Conservation (phyloP, 1,140 invertebrate species). For the Globodera rostochiensis region DNA sequence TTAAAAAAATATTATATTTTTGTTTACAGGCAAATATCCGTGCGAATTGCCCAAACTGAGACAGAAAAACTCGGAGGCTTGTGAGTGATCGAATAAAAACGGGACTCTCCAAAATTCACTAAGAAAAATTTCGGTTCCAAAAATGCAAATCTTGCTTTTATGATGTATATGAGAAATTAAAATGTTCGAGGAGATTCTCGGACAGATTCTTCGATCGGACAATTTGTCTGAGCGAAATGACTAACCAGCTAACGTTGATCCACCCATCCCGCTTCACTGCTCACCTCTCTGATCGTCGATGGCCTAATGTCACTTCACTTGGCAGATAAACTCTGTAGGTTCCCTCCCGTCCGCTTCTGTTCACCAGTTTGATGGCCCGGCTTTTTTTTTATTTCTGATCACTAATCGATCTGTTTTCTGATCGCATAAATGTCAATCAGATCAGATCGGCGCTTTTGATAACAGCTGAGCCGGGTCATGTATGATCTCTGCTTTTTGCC, state of each 20-base stretch:
- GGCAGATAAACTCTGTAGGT: conserved; percentile 2
- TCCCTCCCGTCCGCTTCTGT: neutral
- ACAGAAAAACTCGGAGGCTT: conserved; percentile 61
- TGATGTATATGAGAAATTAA: too few species aligned
- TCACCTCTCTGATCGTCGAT: neutral
- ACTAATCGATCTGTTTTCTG: neutral
- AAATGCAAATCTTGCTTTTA: neutral
- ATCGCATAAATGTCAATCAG: neutral
- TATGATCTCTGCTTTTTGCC: neutral
- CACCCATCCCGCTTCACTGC: neutral
- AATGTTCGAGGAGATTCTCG: neutral
- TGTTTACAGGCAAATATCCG: conserved; percentile 49
- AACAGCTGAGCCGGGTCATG: too few species aligned
- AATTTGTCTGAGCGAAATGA: neutral
- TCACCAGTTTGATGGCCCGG: too few species aligned
- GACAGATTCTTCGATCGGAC: conserved; percentile 1
- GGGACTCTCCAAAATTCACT: neutral
- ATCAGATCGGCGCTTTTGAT: too few species aligned
- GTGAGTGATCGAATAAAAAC: conserved; percentile 43
- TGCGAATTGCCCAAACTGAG: conserved; percentile 59
- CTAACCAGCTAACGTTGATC: conserved; percentile 5
- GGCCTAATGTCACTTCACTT: neutral
- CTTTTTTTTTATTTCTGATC: neutral
- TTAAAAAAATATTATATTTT: neutral
- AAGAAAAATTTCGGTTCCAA: neutral